Evolutionary conservation across 2,797 vertebrate genomes (phyloP).

Genomic region (Eleutherodactylus coqui): DNA sequence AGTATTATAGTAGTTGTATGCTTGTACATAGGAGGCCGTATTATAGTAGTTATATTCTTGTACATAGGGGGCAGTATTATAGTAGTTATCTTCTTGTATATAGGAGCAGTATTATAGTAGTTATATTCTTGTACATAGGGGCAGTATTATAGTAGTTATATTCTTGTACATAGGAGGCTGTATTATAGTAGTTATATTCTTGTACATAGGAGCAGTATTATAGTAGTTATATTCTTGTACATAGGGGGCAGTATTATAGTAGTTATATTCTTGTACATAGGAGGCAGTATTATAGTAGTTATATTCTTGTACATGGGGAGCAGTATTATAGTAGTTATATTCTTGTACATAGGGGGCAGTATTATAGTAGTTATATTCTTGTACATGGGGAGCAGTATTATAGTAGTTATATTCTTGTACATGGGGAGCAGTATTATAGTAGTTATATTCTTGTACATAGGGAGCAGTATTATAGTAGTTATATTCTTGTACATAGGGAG

Average conservation of each 20-base stretch:
- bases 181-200: conserved; percentile 7
- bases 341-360: conserved; percentile 1
- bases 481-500: neutral
- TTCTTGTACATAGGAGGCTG: neutral
- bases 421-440: neutral
- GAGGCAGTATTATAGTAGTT: conserved; percentile 11
- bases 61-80: neutral
- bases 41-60: neutral
- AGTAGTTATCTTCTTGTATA: conserved; percentile 3
- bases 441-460: neutral
- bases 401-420: conserved; percentile 6
- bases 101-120: conserved; percentile 18
- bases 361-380: conserved; percentile 11
- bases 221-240: conserved; percentile 17
- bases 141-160: conserved; percentile 10
- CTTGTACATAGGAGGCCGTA: no score
- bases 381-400: conserved; percentile 3
- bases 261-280: conserved; percentile 9
- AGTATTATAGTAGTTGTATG: conserved; percentile 4
- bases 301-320: conserved; percentile 3
- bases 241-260: conserved; percentile 15
- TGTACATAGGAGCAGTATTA: neutral
- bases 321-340: conserved; percentile 17
- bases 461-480: neutral
- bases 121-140: neutral